These are phyloP conservation scores for Zophobas atratus DNA, from an alignment of 1,140 invertebrate genomes.

Conservation along the genomic window DNA sequence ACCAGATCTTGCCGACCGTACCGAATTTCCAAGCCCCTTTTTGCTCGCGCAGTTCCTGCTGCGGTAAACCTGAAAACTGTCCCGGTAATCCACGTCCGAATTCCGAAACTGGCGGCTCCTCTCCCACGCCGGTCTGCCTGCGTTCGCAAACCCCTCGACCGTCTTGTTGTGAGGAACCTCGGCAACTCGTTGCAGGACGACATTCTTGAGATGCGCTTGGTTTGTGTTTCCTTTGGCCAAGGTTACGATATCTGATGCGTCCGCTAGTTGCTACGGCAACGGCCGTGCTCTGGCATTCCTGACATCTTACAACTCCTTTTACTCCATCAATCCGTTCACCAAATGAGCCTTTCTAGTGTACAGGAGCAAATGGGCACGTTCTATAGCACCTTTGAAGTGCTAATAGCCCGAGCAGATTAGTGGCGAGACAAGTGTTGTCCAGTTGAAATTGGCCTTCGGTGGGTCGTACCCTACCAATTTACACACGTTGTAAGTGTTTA, in stretches of 20 bases:
- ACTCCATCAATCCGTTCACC: slow-evolving; percentile 5
- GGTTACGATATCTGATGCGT: slow-evolving; percentile 39
- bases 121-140: slow-evolving; percentile 20
- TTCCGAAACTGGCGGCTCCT: not conserved
- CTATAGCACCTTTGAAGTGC: slow-evolving; percentile 32
- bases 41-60: not conserved
- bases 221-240: slow-evolving; percentile 43
- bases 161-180: too few species aligned
- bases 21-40: not conserved
- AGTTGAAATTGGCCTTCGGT: slow-evolving; percentile 31
- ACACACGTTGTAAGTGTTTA: slow-evolving; percentile 33
- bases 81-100: not conserved
- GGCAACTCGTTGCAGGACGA: slow-evolving; percentile 28
- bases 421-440: slow-evolving; percentile 21
- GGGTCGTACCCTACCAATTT: slow-evolving; percentile 31
- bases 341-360: not conserved
- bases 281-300: slow-evolving; percentile 35
- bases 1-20: not conserved
- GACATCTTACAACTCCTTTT: slow-evolving; percentile 16
- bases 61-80: not conserved
- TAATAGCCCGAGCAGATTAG: slow-evolving; percentile 30
- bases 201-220: slow-evolving; percentile 42
- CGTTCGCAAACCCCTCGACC: not conserved
- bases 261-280: slow-evolving; percentile 50
- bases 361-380: slow-evolving; percentile 11